Conservation (phyloP, 2,113 vertebrate species). For the Thunnus thynnus region DNA sequence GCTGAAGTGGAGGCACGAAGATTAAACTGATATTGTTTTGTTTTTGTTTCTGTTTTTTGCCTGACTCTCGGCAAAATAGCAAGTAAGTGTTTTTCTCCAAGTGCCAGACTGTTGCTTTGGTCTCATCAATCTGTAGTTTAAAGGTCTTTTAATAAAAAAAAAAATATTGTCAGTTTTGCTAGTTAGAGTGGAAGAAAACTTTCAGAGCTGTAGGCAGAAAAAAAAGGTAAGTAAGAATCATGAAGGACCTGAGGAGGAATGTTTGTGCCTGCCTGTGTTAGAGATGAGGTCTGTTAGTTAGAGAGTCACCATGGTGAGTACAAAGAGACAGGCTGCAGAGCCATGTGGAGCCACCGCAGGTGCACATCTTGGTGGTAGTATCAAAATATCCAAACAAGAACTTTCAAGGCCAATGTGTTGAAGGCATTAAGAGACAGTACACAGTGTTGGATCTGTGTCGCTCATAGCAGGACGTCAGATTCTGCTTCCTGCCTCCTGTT, state of each 20-base stretch:
- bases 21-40: neutral
- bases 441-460: slow-evolving; percentile 22
- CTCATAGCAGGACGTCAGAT: slow-evolving; percentile 51
- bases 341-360: slow-evolving; percentile 50
- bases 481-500: slow-evolving; percentile 55
- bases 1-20: neutral
- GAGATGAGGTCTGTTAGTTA: slow-evolving; percentile 48
- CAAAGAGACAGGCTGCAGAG: slow-evolving; percentile 56
- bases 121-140: neutral
- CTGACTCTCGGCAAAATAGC: neutral
- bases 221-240: neutral
- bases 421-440: slow-evolving; percentile 20
- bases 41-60: neutral
- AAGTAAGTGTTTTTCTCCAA: neutral
- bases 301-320: slow-evolving; percentile 56
- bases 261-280: slow-evolving; percentile 17
- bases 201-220: neutral
- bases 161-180: neutral
- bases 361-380: slow-evolving; percentile 30
- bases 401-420: slow-evolving; percentile 45
- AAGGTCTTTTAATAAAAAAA: neutral
- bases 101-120: neutral
- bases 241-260: slow-evolving; percentile 25
- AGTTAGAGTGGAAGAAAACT: neutral
- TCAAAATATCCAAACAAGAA: slow-evolving; percentile 65